These are phyloP conservation scores for Gnathonemus longibarbis DNA, from an alignment of 2,113 vertebrate species.

Conservation along the genomic window DNA sequence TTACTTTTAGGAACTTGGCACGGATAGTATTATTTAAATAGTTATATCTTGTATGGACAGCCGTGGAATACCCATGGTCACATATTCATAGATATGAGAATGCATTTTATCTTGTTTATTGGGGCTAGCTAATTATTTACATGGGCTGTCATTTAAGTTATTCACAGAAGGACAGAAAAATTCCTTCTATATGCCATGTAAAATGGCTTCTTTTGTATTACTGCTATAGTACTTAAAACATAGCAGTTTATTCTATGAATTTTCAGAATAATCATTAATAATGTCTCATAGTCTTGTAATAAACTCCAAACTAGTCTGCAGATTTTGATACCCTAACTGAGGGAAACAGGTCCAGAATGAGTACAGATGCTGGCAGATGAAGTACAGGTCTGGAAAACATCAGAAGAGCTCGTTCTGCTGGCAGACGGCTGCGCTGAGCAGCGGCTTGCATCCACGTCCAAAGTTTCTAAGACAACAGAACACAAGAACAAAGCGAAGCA, in stretches of 20 bases:
- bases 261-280: background rate
- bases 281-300: background rate
- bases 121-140: background rate
- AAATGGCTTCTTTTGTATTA: background rate
- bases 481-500: background rate
- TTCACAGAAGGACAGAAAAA: background rate
- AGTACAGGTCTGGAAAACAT: background rate
- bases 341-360: background rate
- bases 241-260: background rate
- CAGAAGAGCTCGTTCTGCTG: background rate
- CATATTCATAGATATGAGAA: background rate
- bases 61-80: background rate
- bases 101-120: background rate
- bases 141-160: background rate
- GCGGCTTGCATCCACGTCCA: background rate
- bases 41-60: background rate
- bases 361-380: background rate
- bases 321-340: background rate
- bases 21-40: background rate
- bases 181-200: background rate
- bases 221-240: background rate
- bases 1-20: background rate
- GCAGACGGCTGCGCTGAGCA: background rate
- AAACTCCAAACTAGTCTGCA: background rate
- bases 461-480: background rate